Base-by-base conservation (phyloP, 2,888 invertebrate genomes). In the Isoperla grammatica region DNA sequence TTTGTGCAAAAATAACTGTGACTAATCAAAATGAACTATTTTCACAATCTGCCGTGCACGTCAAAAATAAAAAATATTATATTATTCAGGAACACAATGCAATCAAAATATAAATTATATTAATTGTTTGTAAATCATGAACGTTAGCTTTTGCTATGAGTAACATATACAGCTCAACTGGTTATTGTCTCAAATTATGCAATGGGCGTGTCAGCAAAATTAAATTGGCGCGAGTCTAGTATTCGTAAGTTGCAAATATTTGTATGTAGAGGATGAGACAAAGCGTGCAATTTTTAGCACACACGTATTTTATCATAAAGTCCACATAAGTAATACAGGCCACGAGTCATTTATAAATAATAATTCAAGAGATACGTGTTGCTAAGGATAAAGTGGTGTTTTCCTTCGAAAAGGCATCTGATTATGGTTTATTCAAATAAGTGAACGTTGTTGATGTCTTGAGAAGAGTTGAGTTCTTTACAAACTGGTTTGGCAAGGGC, bases 361-460 rank as follows among this genome's bases (percentile, higher is more conserved):
- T n/a, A n/a, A n/a, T n/a, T n/a, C n/a, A n/a, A n/a, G n/a, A n/a
- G n/a, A n/a, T n/a, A n/a, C n/a, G n/a, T n/a, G n/a, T n/a, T n/a
- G n/a, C n/a, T n/a, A n/a, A 8, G 29, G 29, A 6, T 29, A 29
- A 29, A 29, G 8, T 48, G 20, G 11, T 8, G 15, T 22, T 19
- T 22, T 15, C 22, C 48, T 17, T 3, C 8, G 20, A 20, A 48
- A 48, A 20, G 12, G 8, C 19, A 12, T 12, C 48, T 22, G 48
- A 57, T 55, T 17, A 46, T 48, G 29, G 46, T 29, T 29, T 35
- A 57, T 48, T 48, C 48, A 48, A 46, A 56, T 45, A 23, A 19
- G 57, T 48, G 57, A 48, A 57, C 45, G 57, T 46, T 45, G 57
- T 57, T 57, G 45, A 57, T 45, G 45, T 48, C 48, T 57, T 48